phyloP scores from a whole-genome alignment of 2,888 invertebrate species.

The Agapostemon virescens region DNA sequence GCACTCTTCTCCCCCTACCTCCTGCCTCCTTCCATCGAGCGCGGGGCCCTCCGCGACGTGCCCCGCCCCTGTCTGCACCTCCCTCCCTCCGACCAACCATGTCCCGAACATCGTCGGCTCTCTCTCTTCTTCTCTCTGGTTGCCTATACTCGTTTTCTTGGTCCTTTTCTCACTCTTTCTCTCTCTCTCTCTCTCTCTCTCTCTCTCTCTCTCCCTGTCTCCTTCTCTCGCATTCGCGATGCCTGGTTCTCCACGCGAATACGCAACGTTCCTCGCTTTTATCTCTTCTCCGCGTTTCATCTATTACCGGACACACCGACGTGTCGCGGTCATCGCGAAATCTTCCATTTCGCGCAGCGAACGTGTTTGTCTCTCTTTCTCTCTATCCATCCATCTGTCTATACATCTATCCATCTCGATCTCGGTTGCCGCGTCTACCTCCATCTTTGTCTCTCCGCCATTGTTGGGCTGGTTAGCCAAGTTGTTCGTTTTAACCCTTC shows the following conservation, averaged over 20 bases:
- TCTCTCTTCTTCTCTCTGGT: conserved; percentile 47
- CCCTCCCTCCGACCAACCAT: conserved; percentile 61
- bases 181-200: neutral
- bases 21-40: conserved; percentile 38
- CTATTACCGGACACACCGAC: conserved; percentile 63
- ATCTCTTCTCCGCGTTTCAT: conserved; percentile 55
- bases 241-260: conserved; percentile 12
- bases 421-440: too few relatives aligned
- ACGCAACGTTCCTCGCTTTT: conserved; percentile 27
- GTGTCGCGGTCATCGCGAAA: conserved; percentile 57
- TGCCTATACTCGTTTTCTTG: conserved; percentile 23
- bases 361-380: neutral
- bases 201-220: neutral
- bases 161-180: conserved; percentile 2
- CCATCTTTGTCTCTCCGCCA: too few relatives aligned
- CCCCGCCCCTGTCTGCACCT: conserved; percentile 73
- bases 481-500: too few relatives aligned
- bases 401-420: too few relatives aligned
- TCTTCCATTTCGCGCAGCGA: conserved; percentile 59
- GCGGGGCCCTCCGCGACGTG: conserved; percentile 69
- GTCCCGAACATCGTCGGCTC: conserved; percentile 58
- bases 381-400: neutral
- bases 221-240: neutral
- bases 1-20: conserved; percentile 74
- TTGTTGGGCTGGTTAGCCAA: too few relatives aligned